These are phyloP conservation scores for Myotis brandtii DNA, from an alignment of 2,113 vertebrate genomes.

Conservation along the genomic window DNA sequence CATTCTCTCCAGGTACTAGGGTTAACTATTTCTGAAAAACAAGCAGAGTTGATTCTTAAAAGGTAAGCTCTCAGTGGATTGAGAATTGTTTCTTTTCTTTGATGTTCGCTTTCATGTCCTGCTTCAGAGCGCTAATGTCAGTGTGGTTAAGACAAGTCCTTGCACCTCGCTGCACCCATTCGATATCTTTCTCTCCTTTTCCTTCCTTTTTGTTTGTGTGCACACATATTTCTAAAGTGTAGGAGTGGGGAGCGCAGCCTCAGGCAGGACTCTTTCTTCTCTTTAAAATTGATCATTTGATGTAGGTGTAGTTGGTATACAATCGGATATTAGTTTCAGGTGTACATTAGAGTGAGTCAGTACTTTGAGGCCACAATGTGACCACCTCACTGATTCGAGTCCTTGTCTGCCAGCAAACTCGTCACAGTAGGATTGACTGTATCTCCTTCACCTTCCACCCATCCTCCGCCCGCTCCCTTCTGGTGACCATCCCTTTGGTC, in stretches of 20 bases:
- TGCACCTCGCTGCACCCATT: background rate
- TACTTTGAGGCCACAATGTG: background rate
- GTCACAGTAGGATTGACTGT: background rate
- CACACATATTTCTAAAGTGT: background rate
- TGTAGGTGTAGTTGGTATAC: background rate
- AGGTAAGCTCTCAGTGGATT: slow-evolving; percentile 86
- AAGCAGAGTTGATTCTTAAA: slow-evolving; percentile 91
- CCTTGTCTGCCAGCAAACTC: background rate
- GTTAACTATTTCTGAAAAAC: slow-evolving; percentile 89
- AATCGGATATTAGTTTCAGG: background rate
- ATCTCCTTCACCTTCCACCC: background rate
- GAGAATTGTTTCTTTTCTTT: background rate
- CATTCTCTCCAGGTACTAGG: slow-evolving; percentile 93
- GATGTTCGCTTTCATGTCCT: background rate
- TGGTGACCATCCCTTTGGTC: background rate
- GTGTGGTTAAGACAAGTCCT: background rate
- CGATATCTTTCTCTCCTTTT: background rate
- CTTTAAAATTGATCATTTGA: background rate
- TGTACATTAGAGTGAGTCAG: background rate
- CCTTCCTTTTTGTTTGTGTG: background rate
- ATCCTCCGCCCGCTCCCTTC: background rate
- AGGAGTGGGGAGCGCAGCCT: background rate
- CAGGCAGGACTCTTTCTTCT: background rate
- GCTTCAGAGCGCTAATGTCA: background rate
- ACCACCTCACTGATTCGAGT: background rate